Base-by-base conservation (phyloP, 2,888 invertebrate genomes). In the Pegoplata infirma region DNA sequence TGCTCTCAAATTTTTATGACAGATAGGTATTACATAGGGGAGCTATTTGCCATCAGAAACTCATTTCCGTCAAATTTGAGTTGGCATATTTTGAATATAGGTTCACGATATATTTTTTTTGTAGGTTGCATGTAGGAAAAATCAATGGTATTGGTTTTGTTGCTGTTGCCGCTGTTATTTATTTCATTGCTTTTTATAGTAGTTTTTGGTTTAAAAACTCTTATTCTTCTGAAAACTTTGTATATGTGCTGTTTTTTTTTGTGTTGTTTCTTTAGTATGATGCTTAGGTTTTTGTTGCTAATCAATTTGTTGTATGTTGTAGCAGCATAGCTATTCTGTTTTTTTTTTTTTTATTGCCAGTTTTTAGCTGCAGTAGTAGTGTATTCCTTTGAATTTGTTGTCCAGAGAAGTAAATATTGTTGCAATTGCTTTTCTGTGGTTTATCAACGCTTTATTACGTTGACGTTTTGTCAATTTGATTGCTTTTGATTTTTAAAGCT, bases 381-480 rank as follows among this genome's bases (percentile, higher is more conserved):
- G 36, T 21, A 3, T 28, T 2, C 8, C 8, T 28, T 6, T 28
- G 6, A 64, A 32, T 71, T 16, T 67, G 16, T 61, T 74, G 51
- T 44, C 17, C 10, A 44, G 23, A 19, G 63, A n/a, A 63, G 59
- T 79, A 69, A 69, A 75, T 80, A 64, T 72, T 64, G 72, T 76
- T 53, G 76, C 76, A 76, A 76, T 80, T 80, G 80, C 73, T 80
- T 76, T 76, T 76, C 80, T 85, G 85, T 82, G 84, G 84, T 84
- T 86, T 86, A 85, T 86, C 86, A 86, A 84, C 86, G 86, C 86
- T 86, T 87, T 85, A 87, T 86, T 86, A 84, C 83, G 83, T 83
- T 86, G 86, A 86, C 86, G 84, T 85, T 86, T 85, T 86, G 86
- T 86, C 86, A 86, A 86, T 86, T 85, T 86, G 86, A 87, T 86